Evolutionary conservation across 2,888 invertebrate species (phyloP), one percentile per base, ranked within the genome.

Genomic region (Cloeon dipterum): DNA sequence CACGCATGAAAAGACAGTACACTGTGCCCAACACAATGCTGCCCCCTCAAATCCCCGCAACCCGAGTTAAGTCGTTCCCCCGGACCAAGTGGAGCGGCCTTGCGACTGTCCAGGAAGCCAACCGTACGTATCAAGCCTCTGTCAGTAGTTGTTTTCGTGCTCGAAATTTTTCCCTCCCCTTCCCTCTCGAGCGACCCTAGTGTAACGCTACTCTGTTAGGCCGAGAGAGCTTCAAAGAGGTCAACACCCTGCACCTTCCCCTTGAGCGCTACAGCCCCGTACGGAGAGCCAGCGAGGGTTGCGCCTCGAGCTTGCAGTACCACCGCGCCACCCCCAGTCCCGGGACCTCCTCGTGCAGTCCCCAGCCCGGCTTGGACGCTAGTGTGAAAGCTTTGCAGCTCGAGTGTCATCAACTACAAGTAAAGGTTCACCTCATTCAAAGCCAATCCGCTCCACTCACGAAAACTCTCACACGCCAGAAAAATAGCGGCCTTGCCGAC

Each of bases 251-350:
- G 5, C 62, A 63, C 46, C 51, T 61, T 39, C 58, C 61, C 20
- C 58, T 70, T 32, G 85, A 85, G 53, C 59, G 89, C 16, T 91
- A 83, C 54, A 88, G 88, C 43, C 91, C 89, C 0, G 88, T 89
- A 11, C 67, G 93, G 2, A 65, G 91, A 43, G 86, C 88, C 7
- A 81, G 79, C 42, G 91, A 91, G 53, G 78, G 81, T 33, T 72
- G 54, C 33, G 47, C 57, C 10, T 51, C 49, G 40, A 40, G 42
- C 14, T 46, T 46, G 38, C 54, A 57, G 40, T 47, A 57, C 29
- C 58, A 58, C 43, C 51, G 36, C 34, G 36, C 33, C 7, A 33
- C 33, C 25, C 34, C 38, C 8, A 63, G 69, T 47, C 66, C 71
- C 40, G 66, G 63, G 32, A 62, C 63, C 5, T 38, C 43, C 42